Conservation (phyloP, 2,797 vertebrate species). For the Antrozous pallidus region DNA sequence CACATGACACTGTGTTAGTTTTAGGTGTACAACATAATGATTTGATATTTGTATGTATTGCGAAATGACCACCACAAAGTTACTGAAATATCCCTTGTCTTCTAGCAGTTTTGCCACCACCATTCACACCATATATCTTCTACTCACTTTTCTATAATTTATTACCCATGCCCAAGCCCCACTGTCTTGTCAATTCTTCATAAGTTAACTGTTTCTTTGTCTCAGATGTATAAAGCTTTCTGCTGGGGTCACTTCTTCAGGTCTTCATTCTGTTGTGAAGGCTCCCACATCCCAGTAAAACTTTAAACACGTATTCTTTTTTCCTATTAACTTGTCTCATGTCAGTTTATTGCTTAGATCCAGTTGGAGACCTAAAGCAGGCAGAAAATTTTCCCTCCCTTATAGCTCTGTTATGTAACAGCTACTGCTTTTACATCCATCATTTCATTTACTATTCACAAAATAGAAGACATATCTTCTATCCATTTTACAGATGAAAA, state of each 20-base stretch:
- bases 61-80: not conserved
- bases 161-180: not conserved
- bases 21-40: not conserved
- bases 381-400: not conserved
- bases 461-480: not conserved
- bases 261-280: not conserved
- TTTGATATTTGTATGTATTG: not conserved
- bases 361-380: not conserved
- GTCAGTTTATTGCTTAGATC: not conserved
- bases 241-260: not conserved
- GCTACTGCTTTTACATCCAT: not conserved
- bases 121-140: not conserved
- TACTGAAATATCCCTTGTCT: not conserved
- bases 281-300: not conserved
- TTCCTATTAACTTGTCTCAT: not conserved
- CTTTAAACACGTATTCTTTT: not conserved
- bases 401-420: not conserved
- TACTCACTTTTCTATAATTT: not conserved
- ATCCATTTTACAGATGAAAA: conserved; percentile 12
- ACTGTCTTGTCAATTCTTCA: not conserved
- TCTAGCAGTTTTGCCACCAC: not conserved
- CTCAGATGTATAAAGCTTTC: not conserved
- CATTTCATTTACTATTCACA: not conserved
- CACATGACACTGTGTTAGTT: not conserved
- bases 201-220: not conserved